A percentile compares a stretch with the other conserved stretches of the same genome.
Evolutionary conservation across 2,797 vertebrate genomes (phyloP).

Genomic region (Scolopax rusticola): DNA sequence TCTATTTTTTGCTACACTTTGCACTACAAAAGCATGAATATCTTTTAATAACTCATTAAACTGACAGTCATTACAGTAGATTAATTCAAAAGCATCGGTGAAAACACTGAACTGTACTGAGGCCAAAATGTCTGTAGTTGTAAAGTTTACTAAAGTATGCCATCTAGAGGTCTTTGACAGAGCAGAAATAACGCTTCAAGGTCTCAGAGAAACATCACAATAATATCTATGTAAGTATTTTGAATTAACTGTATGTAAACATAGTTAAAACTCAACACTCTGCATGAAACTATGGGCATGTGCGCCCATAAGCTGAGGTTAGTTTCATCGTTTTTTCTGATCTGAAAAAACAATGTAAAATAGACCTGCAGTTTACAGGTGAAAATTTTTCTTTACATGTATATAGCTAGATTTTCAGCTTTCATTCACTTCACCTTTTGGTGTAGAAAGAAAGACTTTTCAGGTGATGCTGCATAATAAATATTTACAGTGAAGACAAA

Average conservation of each 20-base stretch:
- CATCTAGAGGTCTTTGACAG: constrained; percentile 77
- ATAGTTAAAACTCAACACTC: background rate
- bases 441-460: constrained; percentile 37
- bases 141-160: constrained; percentile 78
- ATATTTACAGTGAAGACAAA: constrained; percentile 47
- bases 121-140: background rate
- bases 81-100: constrained; percentile 65
- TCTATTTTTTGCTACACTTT: constrained; percentile 55
- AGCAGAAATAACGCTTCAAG: background rate
- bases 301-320: background rate
- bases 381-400: constrained; percentile 40
- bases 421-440: constrained; percentile 57
- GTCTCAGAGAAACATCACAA: background rate
- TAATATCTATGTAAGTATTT: background rate
- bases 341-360: background rate
- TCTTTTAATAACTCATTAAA: constrained; percentile 78
- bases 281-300: background rate
- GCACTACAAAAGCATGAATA: constrained; percentile 66
- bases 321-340: constrained; percentile 29
- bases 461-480: constrained; percentile 20
- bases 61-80: constrained; percentile 71
- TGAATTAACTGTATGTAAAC: background rate
- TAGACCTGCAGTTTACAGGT: constrained; percentile 4
- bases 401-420: constrained; percentile 19
- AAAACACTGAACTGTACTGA: constrained; percentile 35